These are phyloP conservation scores for Diabrotica balteata DNA, from an alignment of 2,888 invertebrate genomes.

Conservation along the genomic window DNA sequence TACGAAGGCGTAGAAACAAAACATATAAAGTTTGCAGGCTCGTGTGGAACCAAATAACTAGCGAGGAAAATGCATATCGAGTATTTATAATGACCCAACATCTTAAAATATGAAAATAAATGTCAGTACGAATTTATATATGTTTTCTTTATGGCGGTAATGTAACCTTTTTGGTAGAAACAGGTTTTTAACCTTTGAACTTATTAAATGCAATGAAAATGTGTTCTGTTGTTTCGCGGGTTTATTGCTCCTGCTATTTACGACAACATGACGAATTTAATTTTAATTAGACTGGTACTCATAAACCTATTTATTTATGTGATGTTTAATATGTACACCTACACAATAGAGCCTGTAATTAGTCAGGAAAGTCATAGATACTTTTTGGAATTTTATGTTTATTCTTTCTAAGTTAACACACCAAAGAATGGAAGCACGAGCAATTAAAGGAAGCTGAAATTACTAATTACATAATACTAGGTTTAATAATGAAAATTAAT, in stretches of 20 bases:
- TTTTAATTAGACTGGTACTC: constrained; percentile 12
- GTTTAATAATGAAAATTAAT: no score
- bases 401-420: no score
- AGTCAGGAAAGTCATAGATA: no score
- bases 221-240: constrained; percentile 12
- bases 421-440: no score
- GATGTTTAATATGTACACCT: background rate
- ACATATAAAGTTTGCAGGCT: no score
- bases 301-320: constrained; percentile 1
- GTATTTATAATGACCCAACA: constrained; percentile 11
- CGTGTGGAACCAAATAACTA: no score
- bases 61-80: constrained; percentile 1
- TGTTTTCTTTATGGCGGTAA: constrained; percentile 16
- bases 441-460: no score
- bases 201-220: constrained; percentile 15
- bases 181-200: constrained; percentile 22
- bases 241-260: constrained; percentile 19
- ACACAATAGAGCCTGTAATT: no score
- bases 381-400: no score
- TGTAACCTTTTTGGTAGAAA: constrained; percentile 20
- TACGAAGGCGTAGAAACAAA: constrained; percentile 7
- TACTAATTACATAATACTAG: no score
- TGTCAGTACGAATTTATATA: constrained; percentile 12
- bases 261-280: constrained; percentile 19
- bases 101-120: constrained; percentile 16